phyloP scores from a whole-genome alignment of 2,888 invertebrate genomes.

The Drosophila mayaguana region DNA sequence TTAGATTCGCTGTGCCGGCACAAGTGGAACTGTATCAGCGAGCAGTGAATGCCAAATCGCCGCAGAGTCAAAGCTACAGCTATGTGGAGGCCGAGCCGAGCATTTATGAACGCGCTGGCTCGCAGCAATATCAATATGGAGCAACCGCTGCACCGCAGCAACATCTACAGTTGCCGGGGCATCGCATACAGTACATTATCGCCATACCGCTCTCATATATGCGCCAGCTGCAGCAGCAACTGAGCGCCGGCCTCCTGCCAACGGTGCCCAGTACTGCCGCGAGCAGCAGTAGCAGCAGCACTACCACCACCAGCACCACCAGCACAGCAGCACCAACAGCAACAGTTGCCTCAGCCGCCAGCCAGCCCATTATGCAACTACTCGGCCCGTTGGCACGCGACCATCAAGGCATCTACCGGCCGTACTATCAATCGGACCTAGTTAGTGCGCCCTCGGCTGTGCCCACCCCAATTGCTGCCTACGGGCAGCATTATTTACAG shows the following conservation, averaged over 20 bases:
- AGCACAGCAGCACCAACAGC: constrained; percentile 35
- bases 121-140: constrained; percentile 52
- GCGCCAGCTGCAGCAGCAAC: constrained; percentile 79
- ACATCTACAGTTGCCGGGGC: constrained; percentile 41
- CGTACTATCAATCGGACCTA: constrained; percentile 61
- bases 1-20: constrained; percentile 61
- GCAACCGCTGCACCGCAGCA: constrained; percentile 49
- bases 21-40: constrained; percentile 70
- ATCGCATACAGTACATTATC: constrained; percentile 81
- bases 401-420: constrained; percentile 73
- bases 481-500: constrained; percentile 69
- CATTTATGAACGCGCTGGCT: constrained; percentile 57
- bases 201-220: constrained; percentile 82
- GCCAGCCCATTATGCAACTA: constrained; percentile 55
- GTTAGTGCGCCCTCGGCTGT: constrained; percentile 39
- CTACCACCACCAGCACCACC: constrained; percentile 23
- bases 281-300: constrained; percentile 36
- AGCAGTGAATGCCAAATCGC: constrained; percentile 25
- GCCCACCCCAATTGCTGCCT: constrained; percentile 37
- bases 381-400: constrained; percentile 77
- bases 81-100: constrained; percentile 57
- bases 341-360: constrained; percentile 36
- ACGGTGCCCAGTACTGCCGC: constrained; percentile 25
- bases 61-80: constrained; percentile 41
- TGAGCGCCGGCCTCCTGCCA: constrained; percentile 32